Conservation (phyloP, 2,888 invertebrate species). For the Drosophila barbarae region DNA sequence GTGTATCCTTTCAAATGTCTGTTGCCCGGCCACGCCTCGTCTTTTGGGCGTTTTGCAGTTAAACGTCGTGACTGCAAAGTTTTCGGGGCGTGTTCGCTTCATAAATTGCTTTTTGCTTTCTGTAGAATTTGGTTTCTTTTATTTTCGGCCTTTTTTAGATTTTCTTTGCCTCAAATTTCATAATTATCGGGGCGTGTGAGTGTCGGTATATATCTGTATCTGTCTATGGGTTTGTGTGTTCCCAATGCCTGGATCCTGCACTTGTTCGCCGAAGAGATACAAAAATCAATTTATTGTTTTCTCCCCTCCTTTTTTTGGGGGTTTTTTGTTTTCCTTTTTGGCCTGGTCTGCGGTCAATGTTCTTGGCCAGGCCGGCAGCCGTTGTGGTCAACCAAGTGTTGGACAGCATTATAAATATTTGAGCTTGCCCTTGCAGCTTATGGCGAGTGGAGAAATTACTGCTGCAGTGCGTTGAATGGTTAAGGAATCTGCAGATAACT, state of each 20-base stretch:
- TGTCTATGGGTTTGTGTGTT: slow-evolving; percentile 10
- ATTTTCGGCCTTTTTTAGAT: slow-evolving; percentile 35
- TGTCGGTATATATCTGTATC: slow-evolving; percentile 11
- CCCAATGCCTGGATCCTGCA: slow-evolving; percentile 31
- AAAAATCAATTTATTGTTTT: slow-evolving; percentile 68
- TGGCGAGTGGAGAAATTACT: slow-evolving; percentile 33
- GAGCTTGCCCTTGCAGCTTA: slow-evolving; percentile 62
- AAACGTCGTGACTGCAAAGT: slow-evolving; percentile 38
- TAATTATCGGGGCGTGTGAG: slow-evolving; percentile 67
- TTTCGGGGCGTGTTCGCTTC: slow-evolving; percentile 56
- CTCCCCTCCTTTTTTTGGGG: slow-evolving; percentile 29
- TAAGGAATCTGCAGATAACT: slow-evolving; percentile 40
- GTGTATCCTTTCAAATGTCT: slow-evolving; percentile 45
- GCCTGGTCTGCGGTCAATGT: slow-evolving; percentile 22
- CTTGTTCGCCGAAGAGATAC: slow-evolving; percentile 47
- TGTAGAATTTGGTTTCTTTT: slow-evolving; percentile 45
- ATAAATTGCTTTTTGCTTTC: slow-evolving; percentile 70
- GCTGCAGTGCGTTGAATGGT: slow-evolving; percentile 64
- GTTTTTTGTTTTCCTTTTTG: background rate
- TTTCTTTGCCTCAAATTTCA: slow-evolving; percentile 58
- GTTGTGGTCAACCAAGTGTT: slow-evolving; percentile 70
- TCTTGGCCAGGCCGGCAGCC: slow-evolving; percentile 18
- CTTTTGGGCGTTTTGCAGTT: slow-evolving; percentile 48
- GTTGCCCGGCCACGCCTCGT: slow-evolving; percentile 35
- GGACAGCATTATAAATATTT: slow-evolving; percentile 73